A percentile compares a stretch with the other conserved stretches of the same genome.
Conservation (phyloP, 2,888 invertebrate species). For the Lycophotia porphyrea region DNA sequence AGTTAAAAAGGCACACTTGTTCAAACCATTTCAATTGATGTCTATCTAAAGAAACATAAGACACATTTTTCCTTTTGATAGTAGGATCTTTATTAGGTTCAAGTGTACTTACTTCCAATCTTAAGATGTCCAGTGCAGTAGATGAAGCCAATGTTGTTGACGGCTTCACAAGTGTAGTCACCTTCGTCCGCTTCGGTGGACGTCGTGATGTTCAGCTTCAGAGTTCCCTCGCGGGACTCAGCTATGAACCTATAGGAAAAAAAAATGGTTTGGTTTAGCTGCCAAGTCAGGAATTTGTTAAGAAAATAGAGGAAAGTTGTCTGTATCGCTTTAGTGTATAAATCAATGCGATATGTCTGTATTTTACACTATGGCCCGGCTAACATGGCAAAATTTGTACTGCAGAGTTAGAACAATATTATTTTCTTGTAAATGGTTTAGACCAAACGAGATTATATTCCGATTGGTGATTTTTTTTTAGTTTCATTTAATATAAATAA, state of each 20-base stretch:
- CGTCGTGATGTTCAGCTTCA: conserved; percentile 96
- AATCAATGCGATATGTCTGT: not conserved
- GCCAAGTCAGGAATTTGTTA: not conserved
- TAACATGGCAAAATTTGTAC: not conserved
- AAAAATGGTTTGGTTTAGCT: not conserved
- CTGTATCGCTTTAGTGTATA: not conserved
- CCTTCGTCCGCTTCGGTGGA: conserved; percentile 97
- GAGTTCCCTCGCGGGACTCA: conserved; percentile 93
- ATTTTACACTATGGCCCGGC: not conserved
- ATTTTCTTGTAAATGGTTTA: not conserved
- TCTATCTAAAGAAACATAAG: not conserved
- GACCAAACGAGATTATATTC: not conserved
- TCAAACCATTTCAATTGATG: not conserved
- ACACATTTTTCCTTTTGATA: not conserved
- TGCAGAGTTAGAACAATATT: not conserved
- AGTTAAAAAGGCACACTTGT: not conserved
- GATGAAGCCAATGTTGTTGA: conserved; percentile 97
- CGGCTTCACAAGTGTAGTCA: conserved; percentile 98
- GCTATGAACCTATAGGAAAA: conserved; percentile 87
- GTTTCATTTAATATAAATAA: not conserved
- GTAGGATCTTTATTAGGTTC: rapidly evolving
- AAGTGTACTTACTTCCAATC: conserved; percentile 94
- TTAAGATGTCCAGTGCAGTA: conserved; percentile 96
- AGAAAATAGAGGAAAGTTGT: not conserved
- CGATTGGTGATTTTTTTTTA: not conserved